Percentiles rank a stretch among this genome's conserved stretches.
phyloP scores from a whole-genome alignment of 2,888 invertebrate genomes.

The Ophion obscuratus region DNA sequence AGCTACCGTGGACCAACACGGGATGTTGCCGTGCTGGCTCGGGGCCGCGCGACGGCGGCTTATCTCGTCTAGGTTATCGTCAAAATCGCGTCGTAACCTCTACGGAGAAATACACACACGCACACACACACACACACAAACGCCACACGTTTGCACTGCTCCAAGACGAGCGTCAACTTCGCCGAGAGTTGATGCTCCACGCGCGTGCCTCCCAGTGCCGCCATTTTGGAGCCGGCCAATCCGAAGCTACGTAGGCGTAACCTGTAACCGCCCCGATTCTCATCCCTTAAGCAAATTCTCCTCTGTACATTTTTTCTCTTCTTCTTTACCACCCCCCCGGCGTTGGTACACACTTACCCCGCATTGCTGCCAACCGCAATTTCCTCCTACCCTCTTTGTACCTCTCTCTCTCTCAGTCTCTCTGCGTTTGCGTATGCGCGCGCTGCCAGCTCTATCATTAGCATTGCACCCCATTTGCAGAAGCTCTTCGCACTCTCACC shows the following conservation, averaged over 20 bases:
- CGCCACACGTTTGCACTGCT: constrained; percentile 39
- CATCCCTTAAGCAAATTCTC: constrained; percentile 55
- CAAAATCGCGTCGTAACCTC: constrained; percentile 29
- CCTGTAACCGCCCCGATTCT: constrained; percentile 59
- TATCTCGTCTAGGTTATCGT: constrained; percentile 26
- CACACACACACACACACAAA: constrained; percentile 22
- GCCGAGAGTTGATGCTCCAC: constrained; percentile 57
- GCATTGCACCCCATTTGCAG: constrained; percentile 77
- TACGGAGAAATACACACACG: constrained; percentile 11
- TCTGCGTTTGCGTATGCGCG: constrained; percentile 21
- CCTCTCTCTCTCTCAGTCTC: neutral
- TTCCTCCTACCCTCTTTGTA: neutral
- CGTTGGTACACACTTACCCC: constrained; percentile 40
- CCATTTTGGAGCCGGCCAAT: constrained; percentile 75
- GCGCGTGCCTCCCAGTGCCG: constrained; percentile 67
- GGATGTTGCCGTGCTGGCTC: constrained; percentile 52
- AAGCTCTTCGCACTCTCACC: constrained; percentile 20
- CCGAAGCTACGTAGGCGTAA: constrained; percentile 69
- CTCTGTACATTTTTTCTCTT: constrained; percentile 15
- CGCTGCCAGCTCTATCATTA: constrained; percentile 73
- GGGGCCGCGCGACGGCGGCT: constrained; percentile 59
- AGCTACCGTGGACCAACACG: constrained; percentile 59
- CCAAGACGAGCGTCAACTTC: constrained; percentile 3
- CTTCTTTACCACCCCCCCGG: constrained; percentile 38
- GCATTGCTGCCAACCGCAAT: constrained; percentile 62